Evolutionary conservation across 2,888 invertebrate genomes (phyloP), one percentile per base, ranked within the genome.

Genomic region (Philopedon plagiatum): DNA sequence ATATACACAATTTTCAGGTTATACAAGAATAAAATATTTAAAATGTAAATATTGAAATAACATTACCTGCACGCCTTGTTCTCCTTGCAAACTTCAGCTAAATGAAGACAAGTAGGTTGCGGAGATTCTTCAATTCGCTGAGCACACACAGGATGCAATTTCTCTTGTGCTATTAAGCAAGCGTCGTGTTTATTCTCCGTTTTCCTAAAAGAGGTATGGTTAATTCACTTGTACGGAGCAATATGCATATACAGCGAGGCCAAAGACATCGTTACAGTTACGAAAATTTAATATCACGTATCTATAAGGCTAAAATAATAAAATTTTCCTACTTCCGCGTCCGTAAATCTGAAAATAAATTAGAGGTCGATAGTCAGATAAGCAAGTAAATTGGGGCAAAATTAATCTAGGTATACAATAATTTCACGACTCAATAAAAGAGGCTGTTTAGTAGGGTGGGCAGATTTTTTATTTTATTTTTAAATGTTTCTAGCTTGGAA

Each of bases 81-180:
- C 81, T 92, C 92, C 76, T 93, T 90, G 86, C 97, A 97, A 80
- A 90, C 89, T 81, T 94, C 93, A 26, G 95, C 95, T 46, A 96
- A 89, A 71, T 91, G 91, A 81, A 95, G 92, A 86, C 97, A 97
- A 65, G 94, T 93, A n/a, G 95, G 95, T 77, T 93, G 91, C 56
- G 94, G 91, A 26, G 84, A 81, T 73, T 87, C 87, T 81, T 87
- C 88, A 73, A 86, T 85, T 68, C 94, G 90, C 86, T 95, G 94
- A 60, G 96, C 96, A 85, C 96, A 96, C 51, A 92, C 90, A 8
- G 96, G 96, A 86, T 96, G 96, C 75, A 96, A 89, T 82, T 94
- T 93, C 85, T 96, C 94, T 86, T 96, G 95, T 74, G 96, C 95
- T 80, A 93, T 90, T 89, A 95, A 91, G 87, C 96, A 97, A 75